A percentile compares a stretch with the other conserved stretches of the same genome.
phyloP scores from a whole-genome alignment of 2,888 invertebrate genomes.

The Brachycybe producta region DNA sequence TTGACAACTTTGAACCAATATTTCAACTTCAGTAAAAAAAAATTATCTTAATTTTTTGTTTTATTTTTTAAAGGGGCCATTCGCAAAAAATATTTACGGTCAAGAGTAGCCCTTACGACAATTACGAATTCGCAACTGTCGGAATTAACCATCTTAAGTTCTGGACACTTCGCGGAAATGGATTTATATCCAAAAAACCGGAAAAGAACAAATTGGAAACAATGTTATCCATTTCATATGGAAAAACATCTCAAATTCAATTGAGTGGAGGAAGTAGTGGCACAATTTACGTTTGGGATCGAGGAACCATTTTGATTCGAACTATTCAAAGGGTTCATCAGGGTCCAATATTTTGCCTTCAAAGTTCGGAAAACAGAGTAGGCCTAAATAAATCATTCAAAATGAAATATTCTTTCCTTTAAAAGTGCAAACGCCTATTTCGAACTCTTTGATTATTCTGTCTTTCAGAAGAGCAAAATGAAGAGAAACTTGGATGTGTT shows the following conservation, averaged over 20 bases:
- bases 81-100: conserved; percentile 38
- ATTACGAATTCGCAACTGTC: conserved; percentile 33
- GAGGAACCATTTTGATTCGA: no score
- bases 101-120: conserved; percentile 35
- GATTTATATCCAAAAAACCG: conserved; percentile 26
- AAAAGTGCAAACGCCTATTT: no score
- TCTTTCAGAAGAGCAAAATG: no score
- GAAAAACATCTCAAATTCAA: conserved; percentile 28
- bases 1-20: background rate
- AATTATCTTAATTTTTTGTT: no score
- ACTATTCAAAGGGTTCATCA: conserved; percentile 36
- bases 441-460: no score
- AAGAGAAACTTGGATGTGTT: no score
- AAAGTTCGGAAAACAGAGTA: conserved; percentile 35
- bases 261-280: conserved; percentile 36
- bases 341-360: conserved; percentile 36
- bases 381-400: background rate
- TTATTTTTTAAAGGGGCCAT: conserved; percentile 31
- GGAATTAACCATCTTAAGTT: conserved; percentile 39
- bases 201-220: conserved; percentile 34
- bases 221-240: conserved; percentile 34
- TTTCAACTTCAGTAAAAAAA: no score
- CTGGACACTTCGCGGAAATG: no score
- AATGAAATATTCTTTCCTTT: background rate
- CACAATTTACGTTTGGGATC: conserved; percentile 34